A percentile compares a stretch with the other conserved stretches of the same genome.
Evolutionary conservation across 2,113 vertebrate genomes (phyloP).

Genomic region (Gallinago jamesoni): DNA sequence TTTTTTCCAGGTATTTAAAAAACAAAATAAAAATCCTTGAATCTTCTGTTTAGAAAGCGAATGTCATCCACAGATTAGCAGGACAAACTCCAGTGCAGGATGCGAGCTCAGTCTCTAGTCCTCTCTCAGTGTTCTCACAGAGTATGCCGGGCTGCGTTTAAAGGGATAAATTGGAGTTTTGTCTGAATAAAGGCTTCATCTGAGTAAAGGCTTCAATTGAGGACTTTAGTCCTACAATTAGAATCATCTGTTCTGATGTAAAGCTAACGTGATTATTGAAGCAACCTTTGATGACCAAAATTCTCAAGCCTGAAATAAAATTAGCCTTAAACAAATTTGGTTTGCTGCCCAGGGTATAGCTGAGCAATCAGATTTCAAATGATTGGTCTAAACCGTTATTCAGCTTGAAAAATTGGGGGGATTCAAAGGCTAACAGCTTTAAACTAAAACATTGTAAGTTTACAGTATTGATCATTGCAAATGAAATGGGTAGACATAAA

Average conservation of each 20-base stretch:
- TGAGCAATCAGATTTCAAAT: conserved; percentile 40
- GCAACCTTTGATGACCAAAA: conserved; percentile 38
- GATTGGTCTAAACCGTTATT: not conserved
- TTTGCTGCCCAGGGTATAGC: not conserved
- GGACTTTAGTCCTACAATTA: not conserved
- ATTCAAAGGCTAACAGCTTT: conserved; percentile 23
- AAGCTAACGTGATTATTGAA: conserved; percentile 12
- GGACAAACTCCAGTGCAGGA: not conserved
- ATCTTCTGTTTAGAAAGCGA: not conserved
- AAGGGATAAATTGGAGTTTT: not conserved
- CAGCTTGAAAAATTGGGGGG: conserved; percentile 10
- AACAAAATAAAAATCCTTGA: not conserved
- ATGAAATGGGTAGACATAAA: not conserved
- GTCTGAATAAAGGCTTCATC: not conserved
- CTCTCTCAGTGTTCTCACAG: not conserved
- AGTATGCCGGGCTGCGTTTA: not conserved
- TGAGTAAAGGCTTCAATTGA: not conserved
- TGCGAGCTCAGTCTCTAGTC: not conserved
- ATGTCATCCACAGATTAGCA: not conserved
- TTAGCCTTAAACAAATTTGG: conserved; percentile 29
- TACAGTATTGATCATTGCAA: not conserved
- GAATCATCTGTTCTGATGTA: not conserved
- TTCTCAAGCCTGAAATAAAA: conserved; percentile 33
- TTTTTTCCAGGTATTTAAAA: not conserved
- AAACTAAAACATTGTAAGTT: not conserved